Percentiles rank a stretch among this genome's conserved stretches.
These are phyloP conservation scores for Bicyclus anynana DNA, from an alignment of 1,140 invertebrate genomes.

Conservation along the genomic window DNA sequence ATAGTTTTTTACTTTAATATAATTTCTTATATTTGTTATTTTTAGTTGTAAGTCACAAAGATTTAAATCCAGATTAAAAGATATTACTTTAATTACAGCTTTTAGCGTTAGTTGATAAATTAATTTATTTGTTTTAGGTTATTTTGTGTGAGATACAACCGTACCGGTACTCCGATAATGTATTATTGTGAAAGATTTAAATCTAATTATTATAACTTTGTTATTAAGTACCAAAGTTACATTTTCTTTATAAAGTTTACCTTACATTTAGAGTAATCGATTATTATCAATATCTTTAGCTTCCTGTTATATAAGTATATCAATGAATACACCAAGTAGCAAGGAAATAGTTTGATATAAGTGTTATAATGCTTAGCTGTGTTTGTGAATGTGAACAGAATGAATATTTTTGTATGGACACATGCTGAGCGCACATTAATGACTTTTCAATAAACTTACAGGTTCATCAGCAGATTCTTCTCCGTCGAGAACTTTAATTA, in stretches of 20 bases:
- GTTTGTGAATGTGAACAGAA: conserved; percentile 63
- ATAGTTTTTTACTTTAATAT: conserved; percentile 33
- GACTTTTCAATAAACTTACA: background rate
- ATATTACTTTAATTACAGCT: conserved; percentile 60
- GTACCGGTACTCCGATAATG: conserved; percentile 12
- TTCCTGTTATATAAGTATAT: conserved; percentile 17
- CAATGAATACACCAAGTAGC: conserved; percentile 21
- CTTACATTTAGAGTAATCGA: conserved; percentile 4
- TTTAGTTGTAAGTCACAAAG: conserved; percentile 60
- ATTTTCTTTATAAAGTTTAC: conserved; percentile 35
- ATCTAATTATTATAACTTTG: conserved; percentile 46
- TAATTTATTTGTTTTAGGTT: conserved; percentile 55
- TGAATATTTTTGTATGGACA: conserved; percentile 71
- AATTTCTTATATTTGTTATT: conserved; percentile 54
- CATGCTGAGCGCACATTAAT: conserved; percentile 11
- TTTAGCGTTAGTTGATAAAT: conserved; percentile 43
- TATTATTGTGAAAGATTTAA: conserved; percentile 22
- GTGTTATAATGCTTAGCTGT: conserved; percentile 53
- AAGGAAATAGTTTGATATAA: conserved; percentile 17
- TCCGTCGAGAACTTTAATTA: background rate
- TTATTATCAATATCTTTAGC: conserved; percentile 13
- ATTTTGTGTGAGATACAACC: conserved; percentile 17
- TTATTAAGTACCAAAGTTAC: conserved; percentile 45
- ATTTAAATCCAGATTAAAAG: conserved; percentile 65
- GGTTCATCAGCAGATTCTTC: background rate